Conservation (phyloP, 1,140 invertebrate species). For the Helicoverpa zea region DNA sequence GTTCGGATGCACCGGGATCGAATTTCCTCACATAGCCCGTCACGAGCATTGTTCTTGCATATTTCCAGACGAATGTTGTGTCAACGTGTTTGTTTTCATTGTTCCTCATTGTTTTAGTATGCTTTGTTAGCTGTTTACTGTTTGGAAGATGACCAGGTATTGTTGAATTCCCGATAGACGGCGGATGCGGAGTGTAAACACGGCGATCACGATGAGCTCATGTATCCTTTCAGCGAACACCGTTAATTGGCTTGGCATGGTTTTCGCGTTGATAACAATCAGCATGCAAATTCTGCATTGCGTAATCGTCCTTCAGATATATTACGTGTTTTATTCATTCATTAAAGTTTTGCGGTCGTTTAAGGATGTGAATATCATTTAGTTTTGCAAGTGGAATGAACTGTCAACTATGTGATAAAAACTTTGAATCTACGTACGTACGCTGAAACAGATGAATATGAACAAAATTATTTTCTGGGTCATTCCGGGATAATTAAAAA, state of each 20-base stretch:
- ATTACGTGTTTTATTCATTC: slow-evolving; percentile 31
- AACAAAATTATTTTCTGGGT: neutral
- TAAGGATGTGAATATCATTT: neutral
- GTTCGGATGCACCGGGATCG: slow-evolving; percentile 62
- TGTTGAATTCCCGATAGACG: slow-evolving; percentile 47
- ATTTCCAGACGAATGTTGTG: slow-evolving; percentile 58
- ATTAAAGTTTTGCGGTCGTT: slow-evolving; percentile 25
- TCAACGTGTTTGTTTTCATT: slow-evolving; percentile 62
- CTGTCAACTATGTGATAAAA: neutral
- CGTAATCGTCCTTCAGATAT: slow-evolving; percentile 40
- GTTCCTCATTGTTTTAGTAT: slow-evolving; percentile 62
- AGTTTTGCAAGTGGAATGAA: neutral
- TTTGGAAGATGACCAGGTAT: slow-evolving; percentile 48
- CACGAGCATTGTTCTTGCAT: slow-evolving; percentile 56
- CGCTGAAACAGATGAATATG: neutral
- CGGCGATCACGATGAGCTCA: slow-evolving; percentile 39
- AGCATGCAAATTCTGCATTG: slow-evolving; percentile 37
- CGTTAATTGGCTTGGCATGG: slow-evolving; percentile 46
- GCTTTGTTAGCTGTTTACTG: slow-evolving; percentile 54
- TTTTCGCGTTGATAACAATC: slow-evolving; percentile 45
- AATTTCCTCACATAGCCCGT: slow-evolving; percentile 61
- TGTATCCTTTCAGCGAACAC: slow-evolving; percentile 22
- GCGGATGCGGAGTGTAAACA: slow-evolving; percentile 35
- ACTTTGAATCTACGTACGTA: too few species aligned
- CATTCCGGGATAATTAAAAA: too few species aligned